These are phyloP conservation scores for Vespertilio murinus DNA, from an alignment of 2,797 vertebrate genomes.

Conservation along the genomic window DNA sequence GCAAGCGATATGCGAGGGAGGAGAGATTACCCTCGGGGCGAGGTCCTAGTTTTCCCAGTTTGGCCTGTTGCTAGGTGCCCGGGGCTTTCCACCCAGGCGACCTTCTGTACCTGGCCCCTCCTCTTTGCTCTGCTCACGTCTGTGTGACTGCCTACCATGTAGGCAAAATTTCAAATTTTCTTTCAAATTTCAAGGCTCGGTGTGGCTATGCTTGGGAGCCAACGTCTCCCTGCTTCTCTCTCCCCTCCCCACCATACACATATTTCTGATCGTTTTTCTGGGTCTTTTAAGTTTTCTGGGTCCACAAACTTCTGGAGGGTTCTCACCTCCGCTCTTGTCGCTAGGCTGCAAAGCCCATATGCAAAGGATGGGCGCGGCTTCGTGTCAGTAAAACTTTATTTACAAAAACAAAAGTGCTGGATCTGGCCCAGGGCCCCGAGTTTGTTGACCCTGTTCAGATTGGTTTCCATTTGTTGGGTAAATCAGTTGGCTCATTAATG, in stretches of 20 bases:
- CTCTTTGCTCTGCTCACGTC: background rate
- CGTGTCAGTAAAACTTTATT: background rate
- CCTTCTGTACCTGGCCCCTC: background rate
- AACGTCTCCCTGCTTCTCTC: background rate
- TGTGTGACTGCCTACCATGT: background rate
- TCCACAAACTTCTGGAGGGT: background rate
- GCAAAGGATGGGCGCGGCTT: background rate
- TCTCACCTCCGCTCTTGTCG: background rate
- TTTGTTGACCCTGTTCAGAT: background rate
- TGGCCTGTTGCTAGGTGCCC: background rate
- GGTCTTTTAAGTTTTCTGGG: background rate
- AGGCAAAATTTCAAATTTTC: background rate
- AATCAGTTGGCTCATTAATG: constrained; percentile 11
- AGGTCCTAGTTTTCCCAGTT: background rate
- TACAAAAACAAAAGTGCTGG: background rate
- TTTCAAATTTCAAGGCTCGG: background rate
- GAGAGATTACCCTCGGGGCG: background rate
- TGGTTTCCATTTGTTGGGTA: background rate
- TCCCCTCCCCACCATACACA: fast-evolving
- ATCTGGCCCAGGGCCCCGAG: background rate
- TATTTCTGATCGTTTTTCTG: background rate
- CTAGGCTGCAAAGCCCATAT: background rate
- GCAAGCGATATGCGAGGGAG: background rate
- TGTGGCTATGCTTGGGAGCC: background rate
- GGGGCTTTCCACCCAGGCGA: background rate